Conservation (phyloP, 2,797 vertebrate species). For the Anas bernieri region DNA sequence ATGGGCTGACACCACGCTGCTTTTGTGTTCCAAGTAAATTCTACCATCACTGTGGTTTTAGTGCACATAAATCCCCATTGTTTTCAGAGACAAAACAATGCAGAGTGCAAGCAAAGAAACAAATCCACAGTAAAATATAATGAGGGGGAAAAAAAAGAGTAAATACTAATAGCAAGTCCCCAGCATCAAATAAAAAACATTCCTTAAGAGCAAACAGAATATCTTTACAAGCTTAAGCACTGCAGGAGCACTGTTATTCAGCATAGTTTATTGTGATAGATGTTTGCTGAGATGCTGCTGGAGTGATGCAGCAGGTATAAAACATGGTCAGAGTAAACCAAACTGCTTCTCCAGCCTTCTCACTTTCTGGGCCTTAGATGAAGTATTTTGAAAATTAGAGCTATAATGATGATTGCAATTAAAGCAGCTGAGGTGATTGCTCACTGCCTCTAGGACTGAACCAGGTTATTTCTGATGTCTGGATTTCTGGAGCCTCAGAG, state of each 20-base stretch:
- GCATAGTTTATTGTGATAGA: neutral
- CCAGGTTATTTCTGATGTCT: neutral
- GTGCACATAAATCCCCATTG: neutral
- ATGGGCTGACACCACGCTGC: neutral
- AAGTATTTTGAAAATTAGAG: rapidly evolving
- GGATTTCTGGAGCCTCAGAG: rapidly evolving
- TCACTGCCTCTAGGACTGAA: neutral
- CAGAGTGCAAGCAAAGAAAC: neutral
- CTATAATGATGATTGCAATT: neutral
- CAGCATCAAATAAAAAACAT: neutral
- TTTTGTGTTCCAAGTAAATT: neutral
- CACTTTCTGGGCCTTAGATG: neutral
- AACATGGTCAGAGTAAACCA: rapidly evolving
- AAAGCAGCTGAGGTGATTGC: neutral
- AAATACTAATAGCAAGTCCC: neutral
- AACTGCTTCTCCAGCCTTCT: neutral
- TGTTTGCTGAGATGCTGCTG: neutral
- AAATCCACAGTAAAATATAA: rapidly evolving
- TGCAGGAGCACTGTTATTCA: neutral
- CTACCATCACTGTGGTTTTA: neutral
- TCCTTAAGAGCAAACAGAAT: neutral
- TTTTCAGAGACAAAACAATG: no score
- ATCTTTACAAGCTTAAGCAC: neutral
- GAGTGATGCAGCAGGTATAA: neutral
- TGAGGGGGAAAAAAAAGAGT: neutral